A percentile compares a stretch with the other conserved stretches of the same genome.
Conservation (phyloP, 2,113 vertebrate species). For the Limnothrissa miodon region DNA sequence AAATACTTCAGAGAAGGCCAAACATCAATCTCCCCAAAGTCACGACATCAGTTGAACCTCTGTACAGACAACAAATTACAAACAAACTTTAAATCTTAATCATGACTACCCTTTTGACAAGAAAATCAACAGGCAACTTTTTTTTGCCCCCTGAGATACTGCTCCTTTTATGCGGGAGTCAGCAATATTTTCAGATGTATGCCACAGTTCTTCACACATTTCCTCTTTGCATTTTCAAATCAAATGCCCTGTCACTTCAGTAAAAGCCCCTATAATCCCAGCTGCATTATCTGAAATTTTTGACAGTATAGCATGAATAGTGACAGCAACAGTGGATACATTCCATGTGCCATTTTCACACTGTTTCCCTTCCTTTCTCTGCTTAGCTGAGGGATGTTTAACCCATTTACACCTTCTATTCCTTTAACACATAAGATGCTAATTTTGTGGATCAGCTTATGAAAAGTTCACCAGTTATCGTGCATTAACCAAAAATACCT, state of each 20-base stretch:
- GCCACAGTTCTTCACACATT: conserved; percentile 28
- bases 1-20: not conserved
- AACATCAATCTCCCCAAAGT: not conserved
- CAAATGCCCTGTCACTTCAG: conserved; percentile 38
- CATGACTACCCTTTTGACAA: not conserved
- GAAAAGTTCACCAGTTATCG: not conserved
- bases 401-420: conserved; percentile 22
- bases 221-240: conserved; percentile 45
- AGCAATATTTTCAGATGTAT: conserved; percentile 28
- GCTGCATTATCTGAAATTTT: conserved; percentile 42
- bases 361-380: not conserved
- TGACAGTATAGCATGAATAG: conserved; percentile 32
- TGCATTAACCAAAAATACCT: not conserved
- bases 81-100: not conserved
- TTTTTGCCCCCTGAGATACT: not conserved
- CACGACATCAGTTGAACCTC: not conserved
- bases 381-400: conserved; percentile 25
- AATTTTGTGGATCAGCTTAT: conserved; percentile 4
- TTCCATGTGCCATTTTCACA: not conserved
- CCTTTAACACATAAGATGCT: conserved; percentile 21
- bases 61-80: not conserved
- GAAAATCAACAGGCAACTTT: not conserved
- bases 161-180: conserved; percentile 24
- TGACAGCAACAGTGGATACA: conserved; percentile 20
- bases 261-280: conserved; percentile 37